Evolutionary conservation across 1,140 invertebrate species (phyloP), one percentile per base, ranked within the genome.

Genomic region (Palaemon carinicauda): DNA sequence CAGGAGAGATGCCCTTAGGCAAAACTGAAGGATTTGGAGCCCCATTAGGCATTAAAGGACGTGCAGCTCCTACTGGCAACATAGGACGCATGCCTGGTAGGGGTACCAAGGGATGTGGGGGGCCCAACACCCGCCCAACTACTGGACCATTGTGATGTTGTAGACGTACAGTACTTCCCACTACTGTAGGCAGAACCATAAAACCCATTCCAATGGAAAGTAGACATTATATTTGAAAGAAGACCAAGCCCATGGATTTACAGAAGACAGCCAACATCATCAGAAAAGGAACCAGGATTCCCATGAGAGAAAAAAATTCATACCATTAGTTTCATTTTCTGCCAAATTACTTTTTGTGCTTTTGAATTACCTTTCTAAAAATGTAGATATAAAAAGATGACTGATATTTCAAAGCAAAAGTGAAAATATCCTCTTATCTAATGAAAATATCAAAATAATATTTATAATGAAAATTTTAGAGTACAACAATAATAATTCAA

Each of bases 121-220:
- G 84, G 10, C 84, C 84, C 41, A 86, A 51, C 33, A 86, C 74
- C 29, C 77, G 77, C 31, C 84, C 84, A 56, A 86, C 84, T 27
- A 86, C 60, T 41, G 84, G 77, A 12, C 84, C 84, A 33, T 73
- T 79, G 7, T 33, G 24, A 33, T 86, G 84, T 27, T 86, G 65
- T 41, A 86, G 78, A 31, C 84, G 77, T 24, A 86, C 51, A 29
- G 84, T 86, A 21, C 80, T 71, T 3, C 84, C 84, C 51, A 86
- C 84, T 27, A 86, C 84, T 86, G 77, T 24, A 24, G 27, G 29
- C 41, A 41, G 17, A 74, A 19, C 65, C 41, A 29, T 7, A 73
- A 27, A 53, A 53, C 24, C 10, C 81, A 52, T 51, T 54, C 50
- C 24, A 41, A 21, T 17, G 12, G 50, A 24, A 15, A 74, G 19